Percentiles rank a stretch among this genome's conserved stretches.
Evolutionary conservation across 2,113 vertebrate species (phyloP).

Genomic region (Datnioides undecimradiatus): DNA sequence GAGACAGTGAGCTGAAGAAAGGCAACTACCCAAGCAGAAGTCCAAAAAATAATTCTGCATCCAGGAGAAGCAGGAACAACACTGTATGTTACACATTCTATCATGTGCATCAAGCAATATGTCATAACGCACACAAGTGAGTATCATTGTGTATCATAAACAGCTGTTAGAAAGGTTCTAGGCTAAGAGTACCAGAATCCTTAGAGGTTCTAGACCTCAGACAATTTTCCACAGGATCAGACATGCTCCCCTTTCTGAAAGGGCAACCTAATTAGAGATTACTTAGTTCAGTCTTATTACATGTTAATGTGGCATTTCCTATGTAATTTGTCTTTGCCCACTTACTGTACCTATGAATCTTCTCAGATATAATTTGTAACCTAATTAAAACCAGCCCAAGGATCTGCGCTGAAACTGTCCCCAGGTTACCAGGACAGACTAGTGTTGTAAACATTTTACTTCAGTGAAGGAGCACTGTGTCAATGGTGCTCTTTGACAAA

Average conservation of each 20-base stretch:
- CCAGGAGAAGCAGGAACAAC: background rate
- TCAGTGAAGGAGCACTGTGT: background rate
- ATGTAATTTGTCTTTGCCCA: slow-evolving; percentile 69
- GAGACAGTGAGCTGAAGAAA: background rate
- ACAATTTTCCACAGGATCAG: slow-evolving; percentile 65
- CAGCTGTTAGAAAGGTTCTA: slow-evolving; percentile 36
- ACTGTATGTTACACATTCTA: background rate
- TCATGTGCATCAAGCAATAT: background rate
- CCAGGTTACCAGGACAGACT: background rate
- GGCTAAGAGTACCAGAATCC: slow-evolving; percentile 23
- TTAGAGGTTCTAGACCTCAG: slow-evolving; percentile 45
- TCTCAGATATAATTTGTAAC: slow-evolving; percentile 60
- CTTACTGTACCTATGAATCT: slow-evolving; percentile 66
- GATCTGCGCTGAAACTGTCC: slow-evolving; percentile 17
- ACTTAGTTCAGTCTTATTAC: slow-evolving; percentile 74
- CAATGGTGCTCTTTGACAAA: background rate
- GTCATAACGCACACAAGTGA: slow-evolving; percentile 36
- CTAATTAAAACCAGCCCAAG: slow-evolving; percentile 64
- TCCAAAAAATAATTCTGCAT: background rate
- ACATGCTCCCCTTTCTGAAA: slow-evolving; percentile 64
- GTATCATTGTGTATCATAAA: slow-evolving; percentile 37
- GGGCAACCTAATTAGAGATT: slow-evolving; percentile 80
- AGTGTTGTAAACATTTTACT: background rate
- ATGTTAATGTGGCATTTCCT: slow-evolving; percentile 84
- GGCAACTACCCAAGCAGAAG: background rate